Base-by-base conservation (phyloP, 2,888 invertebrate genomes). In the Acleris sparsana region DNA sequence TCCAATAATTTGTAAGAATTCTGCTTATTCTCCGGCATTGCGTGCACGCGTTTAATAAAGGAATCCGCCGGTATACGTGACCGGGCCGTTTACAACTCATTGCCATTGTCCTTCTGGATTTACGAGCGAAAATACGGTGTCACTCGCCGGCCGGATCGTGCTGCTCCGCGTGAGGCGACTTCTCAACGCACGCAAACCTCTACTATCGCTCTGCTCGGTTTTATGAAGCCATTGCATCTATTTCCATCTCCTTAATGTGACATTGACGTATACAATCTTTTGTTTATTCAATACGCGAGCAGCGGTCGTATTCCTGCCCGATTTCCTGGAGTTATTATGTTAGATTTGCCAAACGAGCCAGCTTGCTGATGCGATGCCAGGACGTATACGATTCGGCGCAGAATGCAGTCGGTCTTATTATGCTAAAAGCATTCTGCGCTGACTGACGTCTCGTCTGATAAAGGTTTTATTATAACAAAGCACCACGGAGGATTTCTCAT, bases 161-260 rank as follows among this genome's bases (percentile, higher is more conserved):
- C 73, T 72, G 72, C 66, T 46, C 70, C 80, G 75, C 84, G 86
- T 87, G 87, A 82, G 71, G 71, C 29, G 86, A 83, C 78, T 86
- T 64, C 68, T 76, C 75, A 80, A 80, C 65, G 53, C 20, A 58
- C 68, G 72, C 68, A 69, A 49, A 69, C 74, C 75, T 78, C 72
- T 71, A 68, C 70, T 72, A 73, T 72, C 71, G 71, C 64, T 69
- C 71, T 65, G 63, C 71, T 72, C 75, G 75, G 80, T 78, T 80
- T 78, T 80, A 82, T 80, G 76, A 83, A 72, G 74, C 72, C 75
- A 75, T 71, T 75, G 78, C 76, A 75, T 77, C 73, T 77, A 79
- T 81, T 62, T 71, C 75, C 79, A 80, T 82, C 80, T 80, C 77
- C 71, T 77, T 83, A 79, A 84, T 79, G 79, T 78, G 81, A 82